These are phyloP conservation scores for Lordiphosa mommai DNA, from an alignment of 1,140 invertebrate genomes.

Conservation along the genomic window DNA sequence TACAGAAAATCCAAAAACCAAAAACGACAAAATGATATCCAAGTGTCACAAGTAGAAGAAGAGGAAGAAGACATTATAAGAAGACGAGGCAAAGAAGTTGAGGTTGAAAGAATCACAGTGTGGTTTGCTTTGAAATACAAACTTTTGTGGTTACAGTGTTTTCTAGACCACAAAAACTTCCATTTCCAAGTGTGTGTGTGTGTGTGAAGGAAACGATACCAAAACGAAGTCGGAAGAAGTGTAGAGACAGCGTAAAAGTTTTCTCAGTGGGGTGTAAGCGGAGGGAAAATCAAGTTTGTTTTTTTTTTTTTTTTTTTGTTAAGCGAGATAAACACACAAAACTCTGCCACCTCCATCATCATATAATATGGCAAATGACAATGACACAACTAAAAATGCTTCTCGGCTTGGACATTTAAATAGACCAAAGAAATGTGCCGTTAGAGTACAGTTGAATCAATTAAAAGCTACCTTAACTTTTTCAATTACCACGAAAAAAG, in stretches of 20 bases:
- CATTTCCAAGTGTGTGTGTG: slow-evolving; percentile 1
- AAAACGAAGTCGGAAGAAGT: slow-evolving; percentile 56
- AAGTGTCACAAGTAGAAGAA: slow-evolving; percentile 53
- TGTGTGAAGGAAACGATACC: slow-evolving; percentile 45
- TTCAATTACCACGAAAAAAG: slow-evolving; percentile 46
- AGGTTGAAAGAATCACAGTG: slow-evolving; percentile 28
- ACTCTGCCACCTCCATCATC: slow-evolving; percentile 20
- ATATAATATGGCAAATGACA: slow-evolving; percentile 48
- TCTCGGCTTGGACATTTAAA: slow-evolving; percentile 10
- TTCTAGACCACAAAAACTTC: slow-evolving; percentile 62
- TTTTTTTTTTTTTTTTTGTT: not conserved
- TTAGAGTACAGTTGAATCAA: slow-evolving; percentile 68
- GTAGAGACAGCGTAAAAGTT: slow-evolving; percentile 52
- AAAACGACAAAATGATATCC: slow-evolving; percentile 60
- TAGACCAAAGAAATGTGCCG: slow-evolving; percentile 42
- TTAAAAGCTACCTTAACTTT: slow-evolving; percentile 53
- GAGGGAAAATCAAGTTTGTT: slow-evolving; percentile 51
- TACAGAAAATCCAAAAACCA: slow-evolving; percentile 42
- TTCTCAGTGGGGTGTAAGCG: slow-evolving; percentile 40
- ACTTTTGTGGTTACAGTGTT: slow-evolving; percentile 71
- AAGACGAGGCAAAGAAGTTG: slow-evolving; percentile 12
- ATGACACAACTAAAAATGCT: slow-evolving; percentile 53
- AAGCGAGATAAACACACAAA: slow-evolving; percentile 24
- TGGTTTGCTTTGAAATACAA: slow-evolving; percentile 70
- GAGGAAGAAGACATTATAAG: slow-evolving; percentile 20